These are phyloP conservation scores for Platynereis dumerilii DNA, from an alignment of 2,888 invertebrate species.

Conservation along the genomic window DNA sequence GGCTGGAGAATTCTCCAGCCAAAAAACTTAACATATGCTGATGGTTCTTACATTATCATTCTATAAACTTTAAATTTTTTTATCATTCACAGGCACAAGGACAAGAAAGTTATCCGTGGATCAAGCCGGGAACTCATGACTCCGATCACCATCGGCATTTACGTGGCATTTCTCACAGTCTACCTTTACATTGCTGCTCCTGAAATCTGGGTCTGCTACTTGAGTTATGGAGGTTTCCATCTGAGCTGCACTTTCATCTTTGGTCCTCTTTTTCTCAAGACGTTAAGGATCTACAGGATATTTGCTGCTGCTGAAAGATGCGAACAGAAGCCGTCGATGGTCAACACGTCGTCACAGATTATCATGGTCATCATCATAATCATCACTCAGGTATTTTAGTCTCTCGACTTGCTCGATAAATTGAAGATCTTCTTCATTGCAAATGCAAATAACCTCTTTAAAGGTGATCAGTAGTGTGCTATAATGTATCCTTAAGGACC, in stretches of 20 bases:
- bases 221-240: slow-evolving; percentile 5
- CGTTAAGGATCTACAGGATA: background rate
- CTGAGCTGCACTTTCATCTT: slow-evolving; percentile 3
- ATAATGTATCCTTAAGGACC: no score
- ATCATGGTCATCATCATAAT: background rate
- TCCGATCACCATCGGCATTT: background rate
- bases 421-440: no score
- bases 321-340: background rate
- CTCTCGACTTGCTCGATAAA: no score
- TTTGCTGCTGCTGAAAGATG: slow-evolving; percentile 2
- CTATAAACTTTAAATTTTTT: no score
- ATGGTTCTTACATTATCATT: no score
- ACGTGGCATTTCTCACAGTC: background rate
- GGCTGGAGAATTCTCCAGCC: no score
- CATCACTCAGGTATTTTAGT: background rate
- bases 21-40: no score
- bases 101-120: slow-evolving; percentile 3
- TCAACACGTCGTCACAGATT: background rate
- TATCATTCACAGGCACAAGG: background rate
- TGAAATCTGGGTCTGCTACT: background rate
- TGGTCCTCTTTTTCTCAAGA: slow-evolving; percentile 4
- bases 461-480: no score
- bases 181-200: background rate
- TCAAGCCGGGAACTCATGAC: slow-evolving; percentile 3
- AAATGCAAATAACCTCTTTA: no score